Evolutionary conservation across 2,888 invertebrate species (phyloP).

Genomic region (Yponomeuta evonymella): DNA sequence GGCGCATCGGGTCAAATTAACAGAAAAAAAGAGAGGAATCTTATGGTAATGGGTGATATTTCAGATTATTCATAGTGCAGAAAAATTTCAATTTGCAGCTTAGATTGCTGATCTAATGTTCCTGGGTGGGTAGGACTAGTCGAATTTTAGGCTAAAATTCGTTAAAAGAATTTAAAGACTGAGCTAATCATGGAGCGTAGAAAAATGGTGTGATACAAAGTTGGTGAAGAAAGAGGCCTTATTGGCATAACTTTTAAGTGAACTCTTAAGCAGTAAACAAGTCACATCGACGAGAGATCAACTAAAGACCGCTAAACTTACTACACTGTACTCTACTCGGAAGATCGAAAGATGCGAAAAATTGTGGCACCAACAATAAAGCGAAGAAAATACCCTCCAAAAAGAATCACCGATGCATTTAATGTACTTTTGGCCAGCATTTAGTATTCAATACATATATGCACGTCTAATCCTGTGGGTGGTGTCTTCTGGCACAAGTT

Average conservation of each 20-base stretch:
- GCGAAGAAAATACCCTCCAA: constrained; percentile 38
- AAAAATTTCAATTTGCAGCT: not conserved
- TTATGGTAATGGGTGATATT: not conserved
- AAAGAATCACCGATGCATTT: constrained; percentile 56
- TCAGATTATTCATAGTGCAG: not conserved
- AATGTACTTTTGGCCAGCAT: constrained; percentile 46
- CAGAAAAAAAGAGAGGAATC: not conserved
- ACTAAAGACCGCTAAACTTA: no score
- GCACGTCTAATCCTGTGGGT: constrained; percentile 65
- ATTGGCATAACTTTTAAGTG: no score
- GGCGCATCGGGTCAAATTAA: constrained; percentile 38
- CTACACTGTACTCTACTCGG: not conserved
- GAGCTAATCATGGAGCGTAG: no score
- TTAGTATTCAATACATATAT: constrained; percentile 61
- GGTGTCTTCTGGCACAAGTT: constrained; percentile 45
- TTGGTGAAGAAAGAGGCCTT: no score
- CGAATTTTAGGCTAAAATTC: no score
- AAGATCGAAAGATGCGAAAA: not conserved
- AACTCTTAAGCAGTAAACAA: no score
- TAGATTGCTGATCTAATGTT: not conserved
- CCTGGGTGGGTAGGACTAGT: not conserved
- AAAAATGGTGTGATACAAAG: no score
- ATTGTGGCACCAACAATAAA: constrained; percentile 28
- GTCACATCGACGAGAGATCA: no score
- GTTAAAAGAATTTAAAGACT: no score